Base-by-base conservation (phyloP, 2,888 invertebrate species). In the Aelia acuminata region DNA sequence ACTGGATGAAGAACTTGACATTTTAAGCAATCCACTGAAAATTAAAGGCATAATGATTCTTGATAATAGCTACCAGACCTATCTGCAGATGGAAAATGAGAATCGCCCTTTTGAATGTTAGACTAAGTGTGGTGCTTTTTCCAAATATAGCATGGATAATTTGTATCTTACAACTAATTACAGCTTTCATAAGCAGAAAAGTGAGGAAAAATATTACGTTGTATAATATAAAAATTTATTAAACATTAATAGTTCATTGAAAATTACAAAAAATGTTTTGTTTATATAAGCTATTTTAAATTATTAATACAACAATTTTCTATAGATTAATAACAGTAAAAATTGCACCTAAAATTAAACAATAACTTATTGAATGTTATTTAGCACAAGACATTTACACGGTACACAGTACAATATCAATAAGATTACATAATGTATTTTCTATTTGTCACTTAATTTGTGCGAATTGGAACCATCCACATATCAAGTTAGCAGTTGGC, bases 221-320 rank as follows among this genome's bases (percentile, higher is more conserved):
- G 35, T 70, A 70, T 70, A 70, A 70, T 70, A 70, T 70, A 70
- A 70, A 70, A 70, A 70, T 70, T 70, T 70, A 70, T 70, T 70
- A 70, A 70, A 70, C 63, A 70, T 70, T 70, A 70, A 70, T 70
- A 70, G 35, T 70, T 70, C 63, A 70, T 35, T 70, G 31, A 70
- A 35, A 35, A 70, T 70, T 70, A 70, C 63, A 70, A 70, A 70
- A 70, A 18, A 35, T 35, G n/a, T 70, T 70, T 57, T 15, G 18
- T 31, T 18, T 35, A 26, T 18, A 70, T 18, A 35, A 35, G 35
- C 18, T 5, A 35, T 35, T 70, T 31, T 70, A 70, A 70, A 70
- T 70, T 70, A 70, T 70, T 70, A 70, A 70, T 70, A 70, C 63
- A 70, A 70, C 63, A 70, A 31, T 70, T 70, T 70, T 35, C 31